Evolutionary conservation across 2,113 vertebrate genomes (phyloP).

Genomic region (Triplophysa tibetana): DNA sequence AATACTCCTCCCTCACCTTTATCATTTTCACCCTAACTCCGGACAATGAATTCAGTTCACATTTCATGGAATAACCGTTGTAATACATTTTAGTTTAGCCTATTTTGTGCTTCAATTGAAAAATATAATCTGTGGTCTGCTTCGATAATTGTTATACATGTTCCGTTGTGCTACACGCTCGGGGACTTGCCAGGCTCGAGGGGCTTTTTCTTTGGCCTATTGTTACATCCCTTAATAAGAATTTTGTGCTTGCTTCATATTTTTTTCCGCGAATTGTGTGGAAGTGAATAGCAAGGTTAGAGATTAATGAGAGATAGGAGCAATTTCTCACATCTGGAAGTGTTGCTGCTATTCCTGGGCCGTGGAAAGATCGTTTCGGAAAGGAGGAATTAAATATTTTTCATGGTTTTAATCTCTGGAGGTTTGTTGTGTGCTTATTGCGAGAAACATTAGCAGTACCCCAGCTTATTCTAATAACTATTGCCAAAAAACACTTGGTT

Average conservation of each 20-base stretch:
- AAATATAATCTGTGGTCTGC: conserved; percentile 60
- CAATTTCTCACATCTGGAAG: conserved; percentile 54
- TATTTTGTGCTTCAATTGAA: conserved; percentile 66
- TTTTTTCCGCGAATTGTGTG: conserved; percentile 51
- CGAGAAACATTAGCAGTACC: conserved; percentile 11
- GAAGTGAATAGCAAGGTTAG: conserved; percentile 52
- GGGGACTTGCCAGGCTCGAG: conserved; percentile 28
- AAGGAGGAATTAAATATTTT: conserved; percentile 43
- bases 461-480: neutral
- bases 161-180: conserved; percentile 36
- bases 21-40: conserved; percentile 1
- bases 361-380: conserved; percentile 34
- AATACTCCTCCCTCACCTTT: conserved; percentile 38
- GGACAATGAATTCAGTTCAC: conserved; percentile 62
- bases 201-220: conserved; percentile 61
- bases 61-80: conserved; percentile 53
- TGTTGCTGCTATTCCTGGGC: conserved; percentile 58
- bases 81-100: conserved; percentile 60
- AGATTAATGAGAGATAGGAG: conserved; percentile 51
- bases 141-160: conserved; percentile 56
- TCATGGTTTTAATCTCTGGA: conserved; percentile 33
- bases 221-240: conserved; percentile 53
- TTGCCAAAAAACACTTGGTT: neutral
- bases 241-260: conserved; percentile 53
- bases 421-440: conserved; percentile 6